phyloP scores from a whole-genome alignment of 2,797 vertebrate species.

The Hyperoplus immaculatus region DNA sequence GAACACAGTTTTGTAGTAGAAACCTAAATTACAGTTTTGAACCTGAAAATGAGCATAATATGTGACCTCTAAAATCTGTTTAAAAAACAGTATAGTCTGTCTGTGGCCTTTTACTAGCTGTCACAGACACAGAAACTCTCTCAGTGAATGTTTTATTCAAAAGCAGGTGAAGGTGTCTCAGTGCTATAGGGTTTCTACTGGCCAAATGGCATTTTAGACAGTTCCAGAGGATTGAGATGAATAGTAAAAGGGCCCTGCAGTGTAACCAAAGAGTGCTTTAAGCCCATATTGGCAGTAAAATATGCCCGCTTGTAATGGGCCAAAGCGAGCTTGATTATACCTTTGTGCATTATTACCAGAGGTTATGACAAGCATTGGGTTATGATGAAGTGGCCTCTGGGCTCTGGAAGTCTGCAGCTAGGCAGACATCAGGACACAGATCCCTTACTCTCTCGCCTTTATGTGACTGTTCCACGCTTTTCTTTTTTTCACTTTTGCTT shows the following conservation, averaged over 20 bases:
- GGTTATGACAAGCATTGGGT: conserved; percentile 30
- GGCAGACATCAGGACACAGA: neutral
- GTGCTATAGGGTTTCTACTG: neutral
- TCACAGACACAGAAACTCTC: conserved; percentile 3
- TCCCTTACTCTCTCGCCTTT: neutral
- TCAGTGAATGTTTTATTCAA: conserved; percentile 54
- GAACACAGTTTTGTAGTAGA: too few relatives aligned
- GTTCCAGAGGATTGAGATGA: conserved; percentile 38
- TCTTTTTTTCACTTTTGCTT: conserved; percentile 5
- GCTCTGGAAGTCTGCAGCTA: conserved; percentile 13
- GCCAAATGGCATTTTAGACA: conserved; percentile 23
- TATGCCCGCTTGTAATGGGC: conserved; percentile 1
- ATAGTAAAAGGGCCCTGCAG: conserved; percentile 12
- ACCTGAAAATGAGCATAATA: too few relatives aligned
- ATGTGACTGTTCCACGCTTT: neutral
- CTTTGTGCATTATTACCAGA: conserved; percentile 19
- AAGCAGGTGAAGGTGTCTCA: conserved; percentile 20
- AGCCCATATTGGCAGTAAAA: neutral
- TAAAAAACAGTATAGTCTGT: neutral
- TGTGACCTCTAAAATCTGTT: too few relatives aligned
- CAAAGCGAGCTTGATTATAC: conserved; percentile 28
- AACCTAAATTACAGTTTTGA: too few relatives aligned
- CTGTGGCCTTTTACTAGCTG: conserved; percentile 1
- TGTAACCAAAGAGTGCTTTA: conserved; percentile 20
- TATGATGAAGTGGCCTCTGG: conserved; percentile 34